phyloP scores from a whole-genome alignment of 2,113 vertebrate genomes.

The Sebastes schlegelii region DNA sequence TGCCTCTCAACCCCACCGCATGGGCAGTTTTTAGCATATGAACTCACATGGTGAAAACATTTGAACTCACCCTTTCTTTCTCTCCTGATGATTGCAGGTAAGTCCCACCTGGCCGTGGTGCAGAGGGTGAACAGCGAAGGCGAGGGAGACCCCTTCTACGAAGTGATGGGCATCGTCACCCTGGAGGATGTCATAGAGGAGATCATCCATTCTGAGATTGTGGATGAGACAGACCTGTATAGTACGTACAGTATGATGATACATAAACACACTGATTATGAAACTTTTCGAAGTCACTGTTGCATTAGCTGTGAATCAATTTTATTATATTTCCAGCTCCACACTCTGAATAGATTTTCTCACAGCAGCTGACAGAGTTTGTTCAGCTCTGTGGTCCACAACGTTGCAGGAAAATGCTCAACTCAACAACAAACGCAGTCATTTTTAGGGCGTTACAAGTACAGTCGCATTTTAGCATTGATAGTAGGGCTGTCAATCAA shows the following conservation, averaged over 20 bases:
- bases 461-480: background rate
- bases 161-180: conserved; percentile 85
- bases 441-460: background rate
- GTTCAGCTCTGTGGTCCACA: conserved; percentile 18
- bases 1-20: conserved; percentile 1
- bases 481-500: background rate
- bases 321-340: conserved; percentile 10
- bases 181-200: conserved; percentile 86
- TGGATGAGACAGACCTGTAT: conserved; percentile 97
- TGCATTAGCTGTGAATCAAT: conserved; percentile 30
- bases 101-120: conserved; percentile 87
- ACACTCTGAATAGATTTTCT: conserved; percentile 35
- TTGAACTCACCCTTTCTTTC: background rate
- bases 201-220: conserved; percentile 95
- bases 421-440: background rate
- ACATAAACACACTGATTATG: background rate
- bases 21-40: background rate
- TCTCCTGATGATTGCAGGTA: conserved; percentile 71
- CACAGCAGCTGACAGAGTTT: conserved; percentile 24
- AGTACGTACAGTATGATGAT: conserved; percentile 84
- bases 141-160: conserved; percentile 86
- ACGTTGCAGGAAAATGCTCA: conserved; percentile 10
- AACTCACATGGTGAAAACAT: conserved; percentile 15
- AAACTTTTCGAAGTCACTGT: background rate
- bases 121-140: conserved; percentile 86